phyloP scores from a whole-genome alignment of 2,888 invertebrate genomes.

The Drosophila hawaiiensis region DNA sequence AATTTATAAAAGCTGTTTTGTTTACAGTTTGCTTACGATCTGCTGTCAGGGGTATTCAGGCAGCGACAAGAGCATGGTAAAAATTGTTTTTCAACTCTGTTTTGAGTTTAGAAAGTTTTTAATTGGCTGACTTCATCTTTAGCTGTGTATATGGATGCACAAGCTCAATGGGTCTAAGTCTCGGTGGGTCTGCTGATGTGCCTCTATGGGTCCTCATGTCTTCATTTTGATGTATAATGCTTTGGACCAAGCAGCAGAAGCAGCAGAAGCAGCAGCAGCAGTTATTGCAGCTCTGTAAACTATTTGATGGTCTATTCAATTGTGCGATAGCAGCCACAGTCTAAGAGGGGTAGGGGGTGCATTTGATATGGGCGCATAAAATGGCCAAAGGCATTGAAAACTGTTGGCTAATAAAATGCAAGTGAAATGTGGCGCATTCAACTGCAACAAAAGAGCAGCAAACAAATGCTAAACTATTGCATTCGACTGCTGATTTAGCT shows the following conservation, averaged over 20 bases:
- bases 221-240: conserved; percentile 28
- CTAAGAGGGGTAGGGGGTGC: background rate
- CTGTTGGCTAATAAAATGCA: conserved; percentile 73
- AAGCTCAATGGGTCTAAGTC: background rate
- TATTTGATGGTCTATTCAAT: background rate
- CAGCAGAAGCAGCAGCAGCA: background rate
- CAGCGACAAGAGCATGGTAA: background rate
- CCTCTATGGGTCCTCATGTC: conserved; percentile 19
- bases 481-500: conserved; percentile 36
- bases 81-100: background rate
- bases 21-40: background rate
- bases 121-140: conserved; percentile 36
- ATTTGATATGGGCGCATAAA: conserved; percentile 19
- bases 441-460: conserved; percentile 70
- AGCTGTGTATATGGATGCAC: background rate
- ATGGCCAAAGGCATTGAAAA: conserved; percentile 42
- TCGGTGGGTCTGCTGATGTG: no score
- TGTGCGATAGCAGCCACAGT: background rate
- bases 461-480: conserved; percentile 71
- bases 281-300: conserved; percentile 5
- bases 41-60: background rate
- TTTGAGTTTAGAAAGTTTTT: conserved; percentile 19
- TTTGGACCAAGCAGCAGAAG: background rate
- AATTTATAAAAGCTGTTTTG: background rate
- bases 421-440: conserved; percentile 78